Conservation (phyloP, 2,113 vertebrate species). For the Oceanites oceanicus region DNA sequence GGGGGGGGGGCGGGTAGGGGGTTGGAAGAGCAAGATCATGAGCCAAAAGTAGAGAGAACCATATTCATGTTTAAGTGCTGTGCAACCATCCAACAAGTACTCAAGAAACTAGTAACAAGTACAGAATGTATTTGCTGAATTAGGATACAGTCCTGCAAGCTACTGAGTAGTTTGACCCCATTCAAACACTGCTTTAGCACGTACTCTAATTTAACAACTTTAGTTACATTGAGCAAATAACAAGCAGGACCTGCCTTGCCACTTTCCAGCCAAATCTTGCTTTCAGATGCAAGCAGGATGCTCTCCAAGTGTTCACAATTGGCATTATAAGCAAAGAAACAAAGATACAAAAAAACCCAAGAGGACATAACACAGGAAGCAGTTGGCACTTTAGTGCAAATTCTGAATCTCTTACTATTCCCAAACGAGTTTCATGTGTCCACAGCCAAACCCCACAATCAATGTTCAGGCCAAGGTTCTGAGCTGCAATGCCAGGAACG, state of each 20-base stretch:
- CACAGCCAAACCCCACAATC: background rate
- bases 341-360: background rate
- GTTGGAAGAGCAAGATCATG: background rate
- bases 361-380: background rate
- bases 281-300: background rate
- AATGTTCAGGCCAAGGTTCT: background rate
- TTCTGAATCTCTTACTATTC: background rate
- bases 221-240: background rate
- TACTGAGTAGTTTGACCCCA: background rate
- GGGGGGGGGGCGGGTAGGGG: too few species aligned
- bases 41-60: background rate
- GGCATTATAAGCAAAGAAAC: background rate
- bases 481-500: background rate
- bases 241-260: background rate
- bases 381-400: background rate
- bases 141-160: background rate
- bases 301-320: background rate
- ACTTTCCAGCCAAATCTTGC: background rate
- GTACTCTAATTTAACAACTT: background rate
- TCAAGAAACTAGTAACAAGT: background rate
- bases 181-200: background rate
- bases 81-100: background rate
- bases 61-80: background rate
- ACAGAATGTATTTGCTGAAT: background rate
- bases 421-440: background rate